Conservation (phyloP, 2,888 invertebrate genomes). For the Globia sparganii region DNA sequence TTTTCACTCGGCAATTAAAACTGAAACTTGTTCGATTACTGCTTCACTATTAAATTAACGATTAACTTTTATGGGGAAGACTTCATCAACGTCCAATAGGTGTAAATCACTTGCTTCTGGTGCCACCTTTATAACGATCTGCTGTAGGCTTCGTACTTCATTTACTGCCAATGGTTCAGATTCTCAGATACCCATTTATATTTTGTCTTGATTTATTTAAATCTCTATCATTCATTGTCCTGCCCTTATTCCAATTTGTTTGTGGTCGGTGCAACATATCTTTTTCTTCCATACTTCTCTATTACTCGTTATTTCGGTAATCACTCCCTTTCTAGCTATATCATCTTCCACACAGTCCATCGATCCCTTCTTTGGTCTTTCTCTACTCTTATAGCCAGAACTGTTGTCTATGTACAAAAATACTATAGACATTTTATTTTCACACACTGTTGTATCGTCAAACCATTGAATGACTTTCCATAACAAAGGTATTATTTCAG, state of each 20-base stretch:
- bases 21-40: slow-evolving; percentile 49
- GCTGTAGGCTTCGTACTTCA: neutral
- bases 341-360: neutral
- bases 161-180: neutral
- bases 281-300: too few relatives aligned
- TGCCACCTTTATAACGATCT: neutral
- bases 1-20: slow-evolving; percentile 49
- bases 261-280: neutral
- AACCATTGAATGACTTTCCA: neutral
- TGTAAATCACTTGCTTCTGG: slow-evolving; percentile 25
- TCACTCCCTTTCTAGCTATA: neutral
- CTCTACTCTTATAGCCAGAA: neutral
- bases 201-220: neutral
- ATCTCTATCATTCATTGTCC: neutral
- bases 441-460: neutral
- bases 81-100: slow-evolving; percentile 37
- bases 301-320: neutral
- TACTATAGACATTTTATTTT: neutral
- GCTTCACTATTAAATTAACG: slow-evolving; percentile 31
- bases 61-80: slow-evolving; percentile 35
- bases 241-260: neutral
- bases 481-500: neutral
- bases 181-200: neutral
- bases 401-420: neutral
- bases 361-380: neutral